Evolutionary conservation across 2,797 vertebrate species (phyloP).

Genomic region (Argya squamiceps): DNA sequence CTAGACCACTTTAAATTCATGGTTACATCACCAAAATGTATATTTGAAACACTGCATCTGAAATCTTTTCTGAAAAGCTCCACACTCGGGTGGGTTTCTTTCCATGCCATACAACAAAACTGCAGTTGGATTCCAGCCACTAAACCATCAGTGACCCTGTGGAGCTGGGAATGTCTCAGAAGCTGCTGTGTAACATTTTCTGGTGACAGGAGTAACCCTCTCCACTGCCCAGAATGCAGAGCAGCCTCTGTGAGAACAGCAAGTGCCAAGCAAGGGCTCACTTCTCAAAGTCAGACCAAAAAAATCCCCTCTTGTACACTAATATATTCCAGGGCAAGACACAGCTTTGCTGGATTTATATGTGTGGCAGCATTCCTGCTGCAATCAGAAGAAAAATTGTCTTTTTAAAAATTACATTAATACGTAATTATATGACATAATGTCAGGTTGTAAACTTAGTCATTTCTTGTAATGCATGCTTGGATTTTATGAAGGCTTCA

Average conservation of each 20-base stretch:
- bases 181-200: background rate
- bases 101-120: background rate
- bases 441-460: background rate
- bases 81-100: background rate
- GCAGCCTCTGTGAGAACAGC: background rate
- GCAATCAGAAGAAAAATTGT: background rate
- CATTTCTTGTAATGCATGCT: constrained; percentile 11
- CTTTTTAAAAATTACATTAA: background rate
- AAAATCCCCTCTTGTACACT: background rate
- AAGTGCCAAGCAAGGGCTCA: accelerated
- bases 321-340: background rate
- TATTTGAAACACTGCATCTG: background rate
- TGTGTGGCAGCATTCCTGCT: background rate
- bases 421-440: constrained; percentile 22
- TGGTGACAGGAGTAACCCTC: background rate
- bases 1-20: background rate
- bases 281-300: background rate
- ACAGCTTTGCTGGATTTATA: background rate
- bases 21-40: background rate
- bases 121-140: background rate
- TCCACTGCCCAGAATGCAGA: background rate
- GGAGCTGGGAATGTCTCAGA: background rate
- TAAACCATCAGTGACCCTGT: background rate
- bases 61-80: background rate
- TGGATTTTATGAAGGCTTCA: constrained; percentile 8